A percentile compares a stretch with the other conserved stretches of the same genome.
phyloP scores from a whole-genome alignment of 2,797 vertebrate genomes.

The Crocidura indochinensis region DNA sequence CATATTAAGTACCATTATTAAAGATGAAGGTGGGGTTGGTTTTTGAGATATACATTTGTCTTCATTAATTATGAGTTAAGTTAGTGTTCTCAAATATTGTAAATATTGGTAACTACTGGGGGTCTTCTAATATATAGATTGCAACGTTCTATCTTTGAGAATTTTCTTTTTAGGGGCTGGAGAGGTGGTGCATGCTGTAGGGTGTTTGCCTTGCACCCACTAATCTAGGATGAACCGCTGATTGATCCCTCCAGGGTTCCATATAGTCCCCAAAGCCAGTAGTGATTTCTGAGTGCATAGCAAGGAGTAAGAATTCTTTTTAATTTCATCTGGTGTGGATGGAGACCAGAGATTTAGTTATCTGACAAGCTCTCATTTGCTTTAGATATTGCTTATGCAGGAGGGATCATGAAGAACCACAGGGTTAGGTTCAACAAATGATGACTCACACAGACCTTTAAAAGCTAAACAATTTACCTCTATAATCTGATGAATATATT shows the following conservation, averaged over 20 bases:
- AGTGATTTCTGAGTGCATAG: too few species aligned
- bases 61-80: not conserved
- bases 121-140: conserved; percentile 3
- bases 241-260: too few species aligned
- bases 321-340: not conserved
- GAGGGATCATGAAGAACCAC: not conserved
- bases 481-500: conserved; percentile 30
- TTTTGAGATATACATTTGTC: not conserved
- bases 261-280: too few species aligned
- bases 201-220: too few species aligned
- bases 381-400: not conserved
- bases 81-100: not conserved
- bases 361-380: not conserved
- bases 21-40: not conserved
- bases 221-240: too few species aligned
- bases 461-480: conserved; percentile 33
- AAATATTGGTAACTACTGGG: not conserved
- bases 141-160: not conserved
- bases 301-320: too few species aligned
- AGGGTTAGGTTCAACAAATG: not conserved
- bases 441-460: not conserved
- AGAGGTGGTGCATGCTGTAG: too few species aligned
- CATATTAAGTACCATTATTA: not conserved
- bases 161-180: not conserved
- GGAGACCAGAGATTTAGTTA: not conserved